Conservation (phyloP, 2,797 vertebrate species). For the Liasis olivaceus region DNA sequence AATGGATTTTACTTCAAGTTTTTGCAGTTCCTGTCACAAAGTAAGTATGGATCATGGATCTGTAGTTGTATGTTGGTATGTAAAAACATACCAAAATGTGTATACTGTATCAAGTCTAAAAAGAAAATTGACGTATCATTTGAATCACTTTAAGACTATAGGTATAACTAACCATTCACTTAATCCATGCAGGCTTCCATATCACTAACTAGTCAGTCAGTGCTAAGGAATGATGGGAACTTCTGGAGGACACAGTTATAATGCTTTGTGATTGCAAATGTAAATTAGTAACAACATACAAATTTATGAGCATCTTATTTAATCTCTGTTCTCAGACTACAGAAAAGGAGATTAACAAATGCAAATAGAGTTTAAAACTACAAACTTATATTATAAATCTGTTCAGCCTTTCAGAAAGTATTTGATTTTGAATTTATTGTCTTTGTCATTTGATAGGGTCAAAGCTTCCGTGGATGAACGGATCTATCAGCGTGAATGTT, state of each 20-base stretch:
- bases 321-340: background rate
- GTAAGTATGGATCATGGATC: slow-evolving; percentile 75
- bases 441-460: background rate
- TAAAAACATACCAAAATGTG: background rate
- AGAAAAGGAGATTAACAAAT: background rate
- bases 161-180: background rate
- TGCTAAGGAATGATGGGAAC: background rate
- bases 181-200: background rate
- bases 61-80: no score
- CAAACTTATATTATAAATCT: background rate
- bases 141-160: background rate
- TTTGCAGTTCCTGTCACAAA: slow-evolving; percentile 89
- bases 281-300: background rate
- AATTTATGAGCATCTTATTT: background rate
- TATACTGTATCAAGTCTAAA: background rate
- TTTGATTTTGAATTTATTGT: background rate
- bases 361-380: background rate
- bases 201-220: background rate
- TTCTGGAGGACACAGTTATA: background rate
- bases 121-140: background rate
- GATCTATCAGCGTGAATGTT: background rate
- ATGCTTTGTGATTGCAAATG: background rate
- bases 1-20: slow-evolving; percentile 90
- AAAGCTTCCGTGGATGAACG: background rate
- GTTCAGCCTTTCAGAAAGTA: background rate